phyloP scores from a whole-genome alignment of 1,140 invertebrate species.

The Ips typographus region DNA sequence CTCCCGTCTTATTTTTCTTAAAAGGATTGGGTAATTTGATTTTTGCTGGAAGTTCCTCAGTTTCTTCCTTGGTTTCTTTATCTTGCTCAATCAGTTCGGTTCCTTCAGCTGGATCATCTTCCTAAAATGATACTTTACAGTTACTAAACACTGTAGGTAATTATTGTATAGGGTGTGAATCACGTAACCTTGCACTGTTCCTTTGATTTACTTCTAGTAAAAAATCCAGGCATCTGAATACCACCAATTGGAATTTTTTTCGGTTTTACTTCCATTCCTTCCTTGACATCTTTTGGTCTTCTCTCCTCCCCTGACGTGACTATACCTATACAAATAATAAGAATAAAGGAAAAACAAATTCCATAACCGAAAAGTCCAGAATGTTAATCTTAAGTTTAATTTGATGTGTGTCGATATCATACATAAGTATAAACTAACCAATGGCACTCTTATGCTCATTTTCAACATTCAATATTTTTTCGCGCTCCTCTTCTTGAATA shows the following conservation, averaged over 20 bases:
- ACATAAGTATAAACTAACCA: constrained; percentile 24
- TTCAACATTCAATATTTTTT: constrained; percentile 69
- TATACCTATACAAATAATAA: background rate
- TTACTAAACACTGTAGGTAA: constrained; percentile 7
- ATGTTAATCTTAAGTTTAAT: constrained; percentile 49
- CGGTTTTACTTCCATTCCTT: constrained; percentile 69
- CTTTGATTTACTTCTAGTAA: constrained; percentile 74
- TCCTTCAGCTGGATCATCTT: constrained; percentile 46
- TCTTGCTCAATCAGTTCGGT: constrained; percentile 48
- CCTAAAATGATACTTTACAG: constrained; percentile 34
- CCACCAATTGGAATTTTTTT: constrained; percentile 81
- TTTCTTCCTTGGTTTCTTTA: constrained; percentile 46
- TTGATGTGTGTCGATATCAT: no score
- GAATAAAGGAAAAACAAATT: background rate
- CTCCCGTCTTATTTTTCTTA: constrained; percentile 48
- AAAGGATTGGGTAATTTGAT: constrained; percentile 53
- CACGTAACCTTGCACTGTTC: constrained; percentile 61
- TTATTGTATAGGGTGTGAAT: background rate
- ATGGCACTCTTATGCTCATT: constrained; percentile 54
- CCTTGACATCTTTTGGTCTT: constrained; percentile 60
- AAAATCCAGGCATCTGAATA: constrained; percentile 79
- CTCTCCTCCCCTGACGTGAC: constrained; percentile 56
- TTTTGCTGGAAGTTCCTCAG: constrained; percentile 36
- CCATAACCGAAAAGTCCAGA: constrained; percentile 51
- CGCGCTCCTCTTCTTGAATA: constrained; percentile 70